These are phyloP conservation scores for Pissodes strobi DNA, from an alignment of 1,140 invertebrate species.

Conservation along the genomic window DNA sequence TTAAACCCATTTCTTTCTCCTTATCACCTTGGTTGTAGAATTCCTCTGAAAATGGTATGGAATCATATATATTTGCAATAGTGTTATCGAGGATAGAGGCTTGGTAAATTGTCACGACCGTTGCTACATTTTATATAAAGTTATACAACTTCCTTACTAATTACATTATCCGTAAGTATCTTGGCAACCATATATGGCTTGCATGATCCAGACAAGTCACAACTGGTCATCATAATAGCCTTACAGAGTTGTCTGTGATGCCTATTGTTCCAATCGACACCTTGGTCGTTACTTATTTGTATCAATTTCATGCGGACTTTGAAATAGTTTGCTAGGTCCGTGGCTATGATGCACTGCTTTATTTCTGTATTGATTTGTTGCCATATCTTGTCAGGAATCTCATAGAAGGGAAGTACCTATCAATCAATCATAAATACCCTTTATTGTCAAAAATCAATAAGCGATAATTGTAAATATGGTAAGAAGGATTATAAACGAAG, in stretches of 20 bases:
- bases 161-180: constrained; percentile 58
- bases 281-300: constrained; percentile 54
- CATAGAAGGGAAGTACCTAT: constrained; percentile 39
- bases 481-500: too few relatives aligned
- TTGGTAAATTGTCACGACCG: too few relatives aligned
- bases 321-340: constrained; percentile 62
- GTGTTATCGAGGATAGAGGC: too few relatives aligned
- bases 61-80: not conserved
- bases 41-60: constrained; percentile 38
- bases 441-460: not conserved
- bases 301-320: constrained; percentile 57
- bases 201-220: constrained; percentile 61
- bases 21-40: constrained; percentile 59
- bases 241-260: constrained; percentile 58
- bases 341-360: constrained; percentile 61
- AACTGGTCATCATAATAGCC: constrained; percentile 63
- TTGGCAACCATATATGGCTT: constrained; percentile 62
- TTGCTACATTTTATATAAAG: too few relatives aligned
- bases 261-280: constrained; percentile 56
- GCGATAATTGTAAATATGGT: not conserved
- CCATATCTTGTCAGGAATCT: constrained; percentile 25
- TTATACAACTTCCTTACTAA: constrained; percentile 55
- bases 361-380: constrained; percentile 55
- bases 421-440: too few relatives aligned
- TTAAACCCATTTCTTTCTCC: constrained; percentile 61